These are phyloP conservation scores for Rhagophthalmus giganteus DNA, from an alignment of 2,888 invertebrate species.

Conservation along the genomic window DNA sequence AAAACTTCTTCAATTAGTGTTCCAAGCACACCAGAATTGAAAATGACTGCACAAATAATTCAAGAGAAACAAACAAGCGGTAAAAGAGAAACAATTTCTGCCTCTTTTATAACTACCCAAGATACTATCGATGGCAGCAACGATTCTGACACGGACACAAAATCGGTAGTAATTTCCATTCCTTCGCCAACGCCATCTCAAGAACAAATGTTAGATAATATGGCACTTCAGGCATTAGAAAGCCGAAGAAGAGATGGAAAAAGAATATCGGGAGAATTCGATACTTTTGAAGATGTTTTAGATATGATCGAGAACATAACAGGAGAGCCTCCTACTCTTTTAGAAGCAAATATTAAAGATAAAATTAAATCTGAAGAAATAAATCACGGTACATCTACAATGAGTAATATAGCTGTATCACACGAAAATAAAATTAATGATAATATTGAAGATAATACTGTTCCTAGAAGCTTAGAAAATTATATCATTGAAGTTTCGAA, in stretches of 20 bases:
- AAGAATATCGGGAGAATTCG: constrained; percentile 59
- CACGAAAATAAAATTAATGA: constrained; percentile 2
- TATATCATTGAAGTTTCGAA: constrained; percentile 23
- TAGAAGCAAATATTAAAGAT: constrained; percentile 41
- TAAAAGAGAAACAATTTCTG: constrained; percentile 58
- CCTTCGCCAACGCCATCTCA: constrained; percentile 68
- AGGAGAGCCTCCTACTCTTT: constrained; percentile 44
- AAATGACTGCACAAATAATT: constrained; percentile 54
- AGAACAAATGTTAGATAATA: constrained; percentile 66
- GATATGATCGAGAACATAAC: constrained; percentile 70
- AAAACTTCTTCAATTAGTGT: constrained; percentile 47
- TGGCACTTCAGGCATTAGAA: constrained; percentile 63
- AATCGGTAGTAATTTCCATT: constrained; percentile 68
- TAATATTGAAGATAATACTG: neutral
- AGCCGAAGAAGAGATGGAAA: constrained; percentile 60
- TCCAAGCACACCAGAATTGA: constrained; percentile 51
- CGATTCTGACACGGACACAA: constrained; percentile 62
- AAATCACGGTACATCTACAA: constrained; percentile 14
- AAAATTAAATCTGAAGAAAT: constrained; percentile 34
- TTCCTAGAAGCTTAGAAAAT: neutral
- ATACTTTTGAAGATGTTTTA: constrained; percentile 70
- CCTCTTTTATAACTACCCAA: constrained; percentile 61
- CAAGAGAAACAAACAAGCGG: constrained; percentile 46
- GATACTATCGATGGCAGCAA: constrained; percentile 62
- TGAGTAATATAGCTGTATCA: constrained; percentile 1